These are phyloP conservation scores for Trissolcus brochymenae DNA, from an alignment of 2,888 invertebrate genomes.

Conservation along the genomic window DNA sequence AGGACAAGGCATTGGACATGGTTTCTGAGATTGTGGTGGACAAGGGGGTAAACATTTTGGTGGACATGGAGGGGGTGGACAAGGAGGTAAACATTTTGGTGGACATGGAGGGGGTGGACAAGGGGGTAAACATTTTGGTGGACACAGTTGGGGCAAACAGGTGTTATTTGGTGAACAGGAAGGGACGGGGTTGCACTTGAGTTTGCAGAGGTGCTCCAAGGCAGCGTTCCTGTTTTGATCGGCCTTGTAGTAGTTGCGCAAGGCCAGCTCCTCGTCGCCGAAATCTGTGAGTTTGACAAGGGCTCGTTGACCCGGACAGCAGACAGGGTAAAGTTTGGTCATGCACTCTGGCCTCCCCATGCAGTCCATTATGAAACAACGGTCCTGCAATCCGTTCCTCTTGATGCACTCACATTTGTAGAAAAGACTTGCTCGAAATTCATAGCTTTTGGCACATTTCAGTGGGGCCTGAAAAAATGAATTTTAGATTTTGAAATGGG, in stretches of 20 bases:
- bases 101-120: conserved; percentile 44
- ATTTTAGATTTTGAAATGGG: no score
- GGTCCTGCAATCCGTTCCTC: conserved; percentile 75
- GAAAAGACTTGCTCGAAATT: conserved; percentile 71
- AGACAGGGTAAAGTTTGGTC: conserved; percentile 73
- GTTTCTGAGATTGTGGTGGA: conserved; percentile 8
- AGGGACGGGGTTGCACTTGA: conserved; percentile 57
- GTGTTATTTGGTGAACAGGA: conserved; percentile 2
- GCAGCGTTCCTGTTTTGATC: conserved; percentile 68
- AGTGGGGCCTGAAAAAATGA: conserved; percentile 61
- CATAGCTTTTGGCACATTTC: conserved; percentile 68
- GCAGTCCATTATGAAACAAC: conserved; percentile 72
- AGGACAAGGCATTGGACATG: conserved; percentile 5
- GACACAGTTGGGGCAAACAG: conserved; percentile 19
- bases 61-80: conserved; percentile 59
- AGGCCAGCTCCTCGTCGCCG: conserved; percentile 65
- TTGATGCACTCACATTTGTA: conserved; percentile 74
- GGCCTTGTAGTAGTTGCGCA: conserved; percentile 65
- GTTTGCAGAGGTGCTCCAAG: conserved; percentile 68
- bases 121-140: conserved; percentile 9
- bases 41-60: conserved; percentile 28
- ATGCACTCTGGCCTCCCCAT: conserved; percentile 74
- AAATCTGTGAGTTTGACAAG: conserved; percentile 70
- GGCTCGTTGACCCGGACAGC: conserved; percentile 69
- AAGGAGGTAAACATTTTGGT: conserved; percentile 67